These are phyloP conservation scores for Sitobion miscanthi DNA, from an alignment of 1,140 invertebrate genomes.

Conservation along the genomic window DNA sequence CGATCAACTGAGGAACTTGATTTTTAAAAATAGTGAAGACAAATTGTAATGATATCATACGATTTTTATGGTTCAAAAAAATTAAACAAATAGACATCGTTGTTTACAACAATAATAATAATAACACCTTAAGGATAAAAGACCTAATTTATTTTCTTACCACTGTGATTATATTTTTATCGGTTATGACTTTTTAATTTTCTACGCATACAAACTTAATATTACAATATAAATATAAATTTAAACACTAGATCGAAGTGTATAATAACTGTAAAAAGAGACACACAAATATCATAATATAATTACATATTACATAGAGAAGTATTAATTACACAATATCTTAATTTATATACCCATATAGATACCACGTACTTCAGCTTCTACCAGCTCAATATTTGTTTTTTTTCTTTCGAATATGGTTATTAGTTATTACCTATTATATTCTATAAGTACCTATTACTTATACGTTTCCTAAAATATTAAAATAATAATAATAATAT, in stretches of 20 bases:
- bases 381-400: not conserved
- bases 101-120: not conserved
- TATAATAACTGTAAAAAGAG: not conserved
- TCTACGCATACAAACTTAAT: not conserved
- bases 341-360: not conserved
- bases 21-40: too few species aligned
- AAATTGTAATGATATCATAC: not conserved
- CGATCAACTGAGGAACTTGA: too few species aligned
- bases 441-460: too few species aligned
- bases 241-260: not conserved
- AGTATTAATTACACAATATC: not conserved
- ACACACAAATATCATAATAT: not conserved
- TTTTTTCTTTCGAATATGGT: too few species aligned
- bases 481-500: not conserved
- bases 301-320: not conserved
- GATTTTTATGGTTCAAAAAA: not conserved
- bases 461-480: not conserved
- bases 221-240: not conserved
- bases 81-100: not conserved
- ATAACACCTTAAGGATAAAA: not conserved
- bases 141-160: not conserved
- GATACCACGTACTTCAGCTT: too few species aligned
- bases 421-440: too few species aligned
- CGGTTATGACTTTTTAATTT: not conserved
- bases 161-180: not conserved